Conservation (phyloP, 1,140 invertebrate species). For the Drosophila eugracilis region DNA sequence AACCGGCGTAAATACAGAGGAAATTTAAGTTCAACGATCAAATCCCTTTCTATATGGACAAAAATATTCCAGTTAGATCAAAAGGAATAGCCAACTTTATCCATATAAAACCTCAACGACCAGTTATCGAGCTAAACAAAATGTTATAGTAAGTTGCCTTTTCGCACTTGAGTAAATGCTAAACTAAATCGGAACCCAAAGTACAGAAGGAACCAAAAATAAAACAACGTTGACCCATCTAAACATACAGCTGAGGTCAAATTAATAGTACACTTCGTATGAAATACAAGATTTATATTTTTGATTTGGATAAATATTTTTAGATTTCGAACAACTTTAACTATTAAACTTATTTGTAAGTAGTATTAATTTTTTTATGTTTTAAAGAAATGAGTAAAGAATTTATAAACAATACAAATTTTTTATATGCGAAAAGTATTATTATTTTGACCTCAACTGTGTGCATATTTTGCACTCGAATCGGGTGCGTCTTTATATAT, state of each 20-base stretch:
- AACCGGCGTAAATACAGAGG: not conserved
- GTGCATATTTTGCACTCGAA: slow-evolving; percentile 2
- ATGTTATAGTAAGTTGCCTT: slow-evolving; percentile 64
- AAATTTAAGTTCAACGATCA: not conserved
- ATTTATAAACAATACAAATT: not conserved
- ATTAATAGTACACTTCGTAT: not conserved
- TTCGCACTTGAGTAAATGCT: slow-evolving; percentile 10
- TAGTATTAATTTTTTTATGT: not conserved
- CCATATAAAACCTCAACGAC: not conserved
- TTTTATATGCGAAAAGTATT: not conserved
- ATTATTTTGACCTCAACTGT: not conserved
- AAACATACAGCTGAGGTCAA: not conserved
- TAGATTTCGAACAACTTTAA: not conserved
- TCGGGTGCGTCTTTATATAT: slow-evolving; percentile 21
- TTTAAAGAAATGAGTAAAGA: not conserved
- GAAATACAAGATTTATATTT: too few relatives aligned
- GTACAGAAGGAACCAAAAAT: slow-evolving; percentile 23
- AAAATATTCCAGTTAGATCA: not conserved
- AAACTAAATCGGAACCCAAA: slow-evolving; percentile 29
- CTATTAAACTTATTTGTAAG: not conserved
- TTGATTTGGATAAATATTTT: too few relatives aligned
- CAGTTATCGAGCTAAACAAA: slow-evolving; percentile 26
- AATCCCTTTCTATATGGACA: slow-evolving; percentile 9
- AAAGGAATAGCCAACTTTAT: slow-evolving; percentile 1
- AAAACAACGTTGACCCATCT: slow-evolving; percentile 20